Base-by-base conservation (phyloP, 2,888 invertebrate genomes). In the Zaprionus obscuricornis region DNA sequence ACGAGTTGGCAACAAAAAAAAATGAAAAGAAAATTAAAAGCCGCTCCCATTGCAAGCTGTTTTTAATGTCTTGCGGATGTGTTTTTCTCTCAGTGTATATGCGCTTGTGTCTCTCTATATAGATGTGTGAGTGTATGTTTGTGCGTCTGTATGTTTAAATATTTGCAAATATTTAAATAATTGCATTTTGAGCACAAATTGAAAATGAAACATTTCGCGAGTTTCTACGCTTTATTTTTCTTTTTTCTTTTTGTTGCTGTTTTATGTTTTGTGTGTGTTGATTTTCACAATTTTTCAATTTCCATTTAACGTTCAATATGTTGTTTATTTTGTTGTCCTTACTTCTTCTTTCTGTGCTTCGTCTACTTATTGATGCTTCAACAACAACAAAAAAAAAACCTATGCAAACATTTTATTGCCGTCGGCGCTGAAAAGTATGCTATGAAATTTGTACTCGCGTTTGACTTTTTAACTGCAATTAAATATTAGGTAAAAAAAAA, bases 1-100 rank as follows among this genome's bases (percentile, higher is more conserved):
- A 52, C 57, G 14, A 51, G 42, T 54, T 63, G 54, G 37, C 42
- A 13, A n/a, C n/a, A n/a, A n/a, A n/a, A n/a, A n/a, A n/a, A n/a
- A n/a, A n/a, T n/a, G n/a, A n/a, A 33, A 22, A 22, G 4, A 42
- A 59, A 46, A 43, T 52, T 42, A 50, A 50, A 51, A 66, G 46
- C 40, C 49, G 36, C 50, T 62, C 46, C 50, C 50, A n/a, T 33
- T 49, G 39, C 22, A 26, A 58, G 43, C 18, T 45, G 13, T 45
- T 34, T 2, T 42, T 64, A 31, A 36, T 14, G 37, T 49, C 27
- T 36, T 27, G 4, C 5, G 4, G 27, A n/a, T 24, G 22, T 27
- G 31, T 10, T 29, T 20, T 20, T 11, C n/a, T n/a, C n/a, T n/a
- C n/a, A n/a, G n/a, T n/a, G n/a, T n/a, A n/a, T n/a, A n/a, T n/a